Percentiles rank a stretch among this genome's conserved stretches.
phyloP scores from a whole-genome alignment of 2,888 invertebrate species.

The Orthonychiurus folsomi region DNA sequence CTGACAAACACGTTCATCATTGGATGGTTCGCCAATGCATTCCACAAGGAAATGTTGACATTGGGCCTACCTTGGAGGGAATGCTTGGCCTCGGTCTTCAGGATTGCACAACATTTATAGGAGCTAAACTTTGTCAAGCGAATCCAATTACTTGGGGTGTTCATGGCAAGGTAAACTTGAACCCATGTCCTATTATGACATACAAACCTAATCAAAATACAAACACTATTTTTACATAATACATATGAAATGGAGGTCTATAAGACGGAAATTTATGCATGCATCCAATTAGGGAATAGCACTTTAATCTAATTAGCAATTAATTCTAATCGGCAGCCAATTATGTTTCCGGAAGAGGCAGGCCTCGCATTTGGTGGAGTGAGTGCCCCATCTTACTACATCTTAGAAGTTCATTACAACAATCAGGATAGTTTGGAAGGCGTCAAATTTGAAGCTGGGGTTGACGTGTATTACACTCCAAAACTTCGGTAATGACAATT shows the following conservation, averaged over 20 bases:
- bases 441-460: not conserved
- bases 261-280: not conserved
- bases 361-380: not conserved
- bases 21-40: conserved; percentile 3
- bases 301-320: not conserved
- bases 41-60: not conserved
- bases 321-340: not conserved
- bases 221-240: too few relatives aligned
- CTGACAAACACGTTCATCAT: conserved; percentile 3
- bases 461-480: not conserved
- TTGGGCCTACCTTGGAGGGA: not conserved
- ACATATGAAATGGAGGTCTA: too few relatives aligned
- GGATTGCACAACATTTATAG: not conserved
- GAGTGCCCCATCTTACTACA: not conserved
- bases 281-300: not conserved
- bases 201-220: too few relatives aligned
- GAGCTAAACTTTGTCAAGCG: not conserved
- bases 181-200: too few relatives aligned
- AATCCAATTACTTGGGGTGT: not conserved
- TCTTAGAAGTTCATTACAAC: conserved; percentile 4
- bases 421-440: not conserved
- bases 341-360: not conserved
- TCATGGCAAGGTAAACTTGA: not conserved
- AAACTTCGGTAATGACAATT: not conserved
- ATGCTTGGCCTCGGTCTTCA: not conserved